A percentile compares a stretch with the other conserved stretches of the same genome.
Conservation (phyloP, 2,888 invertebrate species). For the Heteropelma amictum region DNA sequence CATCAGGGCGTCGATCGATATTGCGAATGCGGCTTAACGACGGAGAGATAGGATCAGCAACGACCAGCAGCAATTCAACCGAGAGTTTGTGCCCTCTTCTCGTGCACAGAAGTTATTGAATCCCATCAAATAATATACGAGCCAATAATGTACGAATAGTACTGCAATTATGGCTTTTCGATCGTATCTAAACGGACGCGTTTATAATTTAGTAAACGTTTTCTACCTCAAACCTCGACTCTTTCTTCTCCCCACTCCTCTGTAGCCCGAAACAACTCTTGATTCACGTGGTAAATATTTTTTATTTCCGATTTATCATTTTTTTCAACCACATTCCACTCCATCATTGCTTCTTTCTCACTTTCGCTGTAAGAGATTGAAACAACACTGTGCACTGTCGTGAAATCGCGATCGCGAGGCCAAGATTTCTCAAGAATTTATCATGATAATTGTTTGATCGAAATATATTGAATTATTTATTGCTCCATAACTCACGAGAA, state of each 20-base stretch:
- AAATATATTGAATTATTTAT: constrained; percentile 39
- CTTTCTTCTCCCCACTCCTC: background rate
- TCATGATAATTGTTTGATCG: constrained; percentile 46
- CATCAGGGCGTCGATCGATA: constrained; percentile 71
- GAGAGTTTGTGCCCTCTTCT: constrained; percentile 10
- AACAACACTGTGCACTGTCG: constrained; percentile 15
- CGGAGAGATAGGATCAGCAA: constrained; percentile 60
- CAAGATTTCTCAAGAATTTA: constrained; percentile 23
- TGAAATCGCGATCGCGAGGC: constrained; percentile 30
- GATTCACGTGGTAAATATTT: constrained; percentile 13
- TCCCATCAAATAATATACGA: constrained; percentile 75
- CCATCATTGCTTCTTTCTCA: constrained; percentile 25
- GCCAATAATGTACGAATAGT: constrained; percentile 74
- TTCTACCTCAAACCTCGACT: constrained; percentile 24
- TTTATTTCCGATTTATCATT: constrained; percentile 27
- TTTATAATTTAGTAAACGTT: constrained; percentile 57
- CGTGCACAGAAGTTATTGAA: constrained; percentile 70
- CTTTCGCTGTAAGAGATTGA: constrained; percentile 18
- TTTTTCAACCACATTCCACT: constrained; percentile 1
- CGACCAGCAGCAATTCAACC: constrained; percentile 26
- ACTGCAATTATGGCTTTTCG: constrained; percentile 69
- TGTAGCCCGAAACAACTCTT: background rate
- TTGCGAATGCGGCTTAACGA: constrained; percentile 71
- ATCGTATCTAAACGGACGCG: constrained; percentile 67
- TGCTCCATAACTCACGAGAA: background rate